Percentiles rank a stretch among this genome's conserved stretches.
phyloP scores from a whole-genome alignment of 2,113 vertebrate genomes.

The Cyprinodon brontotheroides region DNA sequence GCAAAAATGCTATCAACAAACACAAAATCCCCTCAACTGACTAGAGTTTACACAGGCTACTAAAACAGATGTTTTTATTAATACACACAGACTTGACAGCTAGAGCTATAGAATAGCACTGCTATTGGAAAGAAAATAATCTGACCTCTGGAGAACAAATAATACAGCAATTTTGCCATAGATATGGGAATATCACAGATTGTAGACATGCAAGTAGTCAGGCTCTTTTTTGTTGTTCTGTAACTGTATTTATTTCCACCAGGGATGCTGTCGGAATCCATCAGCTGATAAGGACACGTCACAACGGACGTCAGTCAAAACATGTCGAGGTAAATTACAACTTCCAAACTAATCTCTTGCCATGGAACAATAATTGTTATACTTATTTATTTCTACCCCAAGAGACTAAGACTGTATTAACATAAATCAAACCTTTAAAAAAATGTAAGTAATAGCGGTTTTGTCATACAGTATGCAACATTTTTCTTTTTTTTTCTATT shows the following conservation, averaged over 20 bases:
- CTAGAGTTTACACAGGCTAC: constrained; percentile 32
- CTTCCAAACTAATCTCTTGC: too few species aligned
- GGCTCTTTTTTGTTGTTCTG: too few species aligned
- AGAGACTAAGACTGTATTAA: not conserved
- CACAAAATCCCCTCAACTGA: constrained; percentile 40
- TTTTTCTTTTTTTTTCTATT: too few species aligned
- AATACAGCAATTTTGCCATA: not conserved
- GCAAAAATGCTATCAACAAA: constrained; percentile 39
- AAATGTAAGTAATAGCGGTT: not conserved
- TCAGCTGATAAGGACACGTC: too few species aligned
- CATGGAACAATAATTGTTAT: too few species aligned
- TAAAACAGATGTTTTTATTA: constrained; percentile 8
- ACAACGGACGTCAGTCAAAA: too few species aligned
- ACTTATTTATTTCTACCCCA: not conserved
- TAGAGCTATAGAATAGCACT: not conserved
- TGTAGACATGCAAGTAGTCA: too few species aligned
- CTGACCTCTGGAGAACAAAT: not conserved
- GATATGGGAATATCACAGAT: not conserved
- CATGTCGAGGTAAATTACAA: too few species aligned
- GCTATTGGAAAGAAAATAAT: not conserved
- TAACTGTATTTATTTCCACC: too few species aligned
- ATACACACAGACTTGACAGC: constrained; percentile 26
- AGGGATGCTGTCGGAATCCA: too few species aligned
- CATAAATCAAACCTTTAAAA: not conserved
- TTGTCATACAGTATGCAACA: too few species aligned